Evolutionary conservation across 1,140 invertebrate genomes (phyloP).

Genomic region (Cataglyphis hispanica): DNA sequence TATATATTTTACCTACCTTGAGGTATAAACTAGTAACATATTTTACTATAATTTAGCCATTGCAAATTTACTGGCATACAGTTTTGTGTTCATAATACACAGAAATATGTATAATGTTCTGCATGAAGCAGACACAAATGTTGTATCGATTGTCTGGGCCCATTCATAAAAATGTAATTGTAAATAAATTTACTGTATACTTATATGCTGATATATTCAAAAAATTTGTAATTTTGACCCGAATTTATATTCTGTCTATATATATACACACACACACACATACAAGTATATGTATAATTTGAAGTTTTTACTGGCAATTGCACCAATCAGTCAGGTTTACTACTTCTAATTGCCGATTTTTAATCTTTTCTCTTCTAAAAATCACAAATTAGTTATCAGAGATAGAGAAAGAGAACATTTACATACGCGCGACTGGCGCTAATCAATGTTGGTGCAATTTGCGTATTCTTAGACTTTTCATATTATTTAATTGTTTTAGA

Average conservation of each 20-base stretch:
- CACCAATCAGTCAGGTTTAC: background rate
- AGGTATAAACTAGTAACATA: background rate
- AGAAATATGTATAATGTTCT: constrained; percentile 24
- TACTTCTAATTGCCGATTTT: constrained; percentile 4
- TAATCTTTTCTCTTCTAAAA: background rate
- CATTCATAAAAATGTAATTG: constrained; percentile 78
- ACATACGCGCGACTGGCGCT: background rate
- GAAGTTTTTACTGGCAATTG: constrained; percentile 12
- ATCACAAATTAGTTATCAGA: constrained; percentile 12
- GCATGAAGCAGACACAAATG: constrained; percentile 33
- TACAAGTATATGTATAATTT: constrained; percentile 36
- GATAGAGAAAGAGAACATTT: constrained; percentile 16
- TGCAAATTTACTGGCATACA: constrained; percentile 30
- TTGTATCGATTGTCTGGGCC: constrained; percentile 68
- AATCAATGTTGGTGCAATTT: constrained; percentile 44
- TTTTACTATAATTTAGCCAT: constrained; percentile 43
- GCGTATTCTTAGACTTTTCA: background rate
- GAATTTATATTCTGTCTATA: constrained; percentile 53
- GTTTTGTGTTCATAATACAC: constrained; percentile 50
- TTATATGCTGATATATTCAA: constrained; percentile 73
- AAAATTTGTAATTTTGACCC: constrained; percentile 47
- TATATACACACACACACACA: too few relatives aligned
- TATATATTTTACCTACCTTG: background rate
- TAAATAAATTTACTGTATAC: constrained; percentile 84
- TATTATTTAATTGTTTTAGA: constrained; percentile 39